Evolutionary conservation across 2,888 invertebrate genomes (phyloP), one percentile per base, ranked within the genome.

Genomic region (Dynastes maya): DNA sequence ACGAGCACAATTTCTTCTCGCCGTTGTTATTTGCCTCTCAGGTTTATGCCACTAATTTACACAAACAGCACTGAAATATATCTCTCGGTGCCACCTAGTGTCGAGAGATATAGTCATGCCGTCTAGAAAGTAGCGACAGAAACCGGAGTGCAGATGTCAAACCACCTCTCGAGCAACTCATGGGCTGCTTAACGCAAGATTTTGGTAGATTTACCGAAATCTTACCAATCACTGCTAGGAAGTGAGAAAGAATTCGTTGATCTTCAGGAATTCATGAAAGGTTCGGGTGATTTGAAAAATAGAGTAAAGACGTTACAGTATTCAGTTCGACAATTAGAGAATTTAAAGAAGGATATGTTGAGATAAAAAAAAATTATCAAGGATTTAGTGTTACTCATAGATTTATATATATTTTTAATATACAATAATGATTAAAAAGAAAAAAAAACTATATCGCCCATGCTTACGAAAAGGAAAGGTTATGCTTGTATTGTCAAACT

Each of bases 191-290:
- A 22, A 22, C 22, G 1, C 16, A 16, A 16, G 16, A 16, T 22
- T 22, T 22, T 22, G 22, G 22, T 22, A 22, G 16, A 22, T 22
- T 22, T 22, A 22, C 22, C 22, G 22, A 22, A 22, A 22, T 22
- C 1, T 22, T 22, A 16, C 16, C 16, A 16, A 16, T 16, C 16
- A 0, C 1, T 22, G 22, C 22, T 22, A 1, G 22, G 22, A 22
- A 22, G 22, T 0, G 22, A 22, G 16, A 78, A 79, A 27, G 79
- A 80, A 67, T 82, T 81, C 68, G 53, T 32, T 11, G 80, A 83
- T 63, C 79, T 83, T 29, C 81, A 84, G 72, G 79, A 81, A 9
- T 83, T 83, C 76, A 58, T 83, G 13, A 80, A 80, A 72, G 82
- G 80, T 32, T 77, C 81, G 9, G 80, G 83, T 68, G 80, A 77